A percentile compares a stretch with the other conserved stretches of the same genome.
Conservation (phyloP, 2,888 invertebrate species). For the Xiphydria camelus region DNA sequence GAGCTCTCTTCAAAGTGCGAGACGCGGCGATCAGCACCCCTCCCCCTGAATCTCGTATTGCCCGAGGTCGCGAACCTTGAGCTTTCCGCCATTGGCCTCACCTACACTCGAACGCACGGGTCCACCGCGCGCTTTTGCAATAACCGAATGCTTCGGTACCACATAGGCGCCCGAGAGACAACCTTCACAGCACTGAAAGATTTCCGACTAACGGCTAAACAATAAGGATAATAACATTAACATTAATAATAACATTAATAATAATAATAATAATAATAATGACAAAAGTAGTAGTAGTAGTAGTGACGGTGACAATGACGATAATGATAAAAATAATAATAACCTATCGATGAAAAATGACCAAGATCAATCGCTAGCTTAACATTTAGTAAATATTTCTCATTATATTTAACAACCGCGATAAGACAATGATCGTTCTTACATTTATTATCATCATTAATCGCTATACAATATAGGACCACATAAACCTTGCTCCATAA, state of each 20-base stretch:
- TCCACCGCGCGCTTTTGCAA: too few species aligned
- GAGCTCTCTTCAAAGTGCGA: too few species aligned
- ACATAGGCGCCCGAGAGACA: conserved; percentile 45
- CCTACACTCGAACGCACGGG: too few species aligned
- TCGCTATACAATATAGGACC: conserved; percentile 53
- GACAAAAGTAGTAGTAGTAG: too few species aligned
- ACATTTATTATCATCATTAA: conserved; percentile 28
- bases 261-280: too few species aligned
- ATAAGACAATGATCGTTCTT: conserved; percentile 43
- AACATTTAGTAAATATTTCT: conserved; percentile 54
- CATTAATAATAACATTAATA: too few species aligned
- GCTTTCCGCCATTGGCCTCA: too few species aligned
- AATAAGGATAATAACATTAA: conserved; percentile 41
- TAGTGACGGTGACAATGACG: too few species aligned
- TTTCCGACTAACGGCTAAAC: conserved; percentile 52
- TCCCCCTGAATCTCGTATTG: too few species aligned
- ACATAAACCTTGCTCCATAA: conserved; percentile 58
- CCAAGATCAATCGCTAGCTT: conserved; percentile 48
- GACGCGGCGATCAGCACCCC: too few species aligned
- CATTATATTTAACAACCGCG: conserved; percentile 52
- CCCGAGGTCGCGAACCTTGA: too few species aligned
- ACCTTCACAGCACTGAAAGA: conserved; percentile 56
- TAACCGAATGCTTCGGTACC: conserved; percentile 49
- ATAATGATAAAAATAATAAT: conserved; percentile 36
- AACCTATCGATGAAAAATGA: conserved; percentile 56